Conservation (phyloP, 2,113 vertebrate species). For the Aptenodytes forsteri region DNA sequence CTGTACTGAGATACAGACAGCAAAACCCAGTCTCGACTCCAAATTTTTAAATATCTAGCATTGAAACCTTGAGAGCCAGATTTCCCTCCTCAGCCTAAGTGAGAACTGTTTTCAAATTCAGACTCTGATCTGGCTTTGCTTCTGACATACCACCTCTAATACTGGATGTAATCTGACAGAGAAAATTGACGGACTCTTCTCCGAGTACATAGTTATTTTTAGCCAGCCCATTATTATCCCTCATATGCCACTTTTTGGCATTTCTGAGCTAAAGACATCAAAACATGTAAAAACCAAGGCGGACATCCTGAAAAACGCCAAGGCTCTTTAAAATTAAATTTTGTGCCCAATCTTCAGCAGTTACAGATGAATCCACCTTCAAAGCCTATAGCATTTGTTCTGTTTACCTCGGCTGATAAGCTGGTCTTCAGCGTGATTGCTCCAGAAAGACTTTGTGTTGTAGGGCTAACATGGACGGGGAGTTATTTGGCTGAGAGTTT, state of each 20-base stretch:
- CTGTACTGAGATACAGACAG: neutral
- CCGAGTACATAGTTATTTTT: neutral
- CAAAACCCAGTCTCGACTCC: neutral
- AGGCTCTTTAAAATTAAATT: neutral
- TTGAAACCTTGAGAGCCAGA: neutral
- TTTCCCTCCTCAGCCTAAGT: neutral
- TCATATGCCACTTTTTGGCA: neutral
- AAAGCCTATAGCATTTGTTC: rapidly evolving
- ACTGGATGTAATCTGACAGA: neutral
- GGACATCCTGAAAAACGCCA: neutral
- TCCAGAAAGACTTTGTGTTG: neutral
- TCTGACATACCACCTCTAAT: neutral
- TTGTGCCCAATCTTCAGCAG: neutral
- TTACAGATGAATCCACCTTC: neutral
- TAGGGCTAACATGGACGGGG: neutral
- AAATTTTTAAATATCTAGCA: neutral
- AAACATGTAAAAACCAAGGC: neutral
- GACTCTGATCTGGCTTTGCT: neutral
- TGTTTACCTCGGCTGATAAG: neutral
- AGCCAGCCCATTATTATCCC: neutral
- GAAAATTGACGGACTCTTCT: neutral
- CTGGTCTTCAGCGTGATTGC: rapidly evolving
- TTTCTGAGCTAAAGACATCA: neutral
- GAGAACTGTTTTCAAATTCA: neutral
- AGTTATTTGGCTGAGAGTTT: neutral